Base-by-base conservation (phyloP, 1,140 invertebrate species). In the Plectrocnemia conspersa region DNA sequence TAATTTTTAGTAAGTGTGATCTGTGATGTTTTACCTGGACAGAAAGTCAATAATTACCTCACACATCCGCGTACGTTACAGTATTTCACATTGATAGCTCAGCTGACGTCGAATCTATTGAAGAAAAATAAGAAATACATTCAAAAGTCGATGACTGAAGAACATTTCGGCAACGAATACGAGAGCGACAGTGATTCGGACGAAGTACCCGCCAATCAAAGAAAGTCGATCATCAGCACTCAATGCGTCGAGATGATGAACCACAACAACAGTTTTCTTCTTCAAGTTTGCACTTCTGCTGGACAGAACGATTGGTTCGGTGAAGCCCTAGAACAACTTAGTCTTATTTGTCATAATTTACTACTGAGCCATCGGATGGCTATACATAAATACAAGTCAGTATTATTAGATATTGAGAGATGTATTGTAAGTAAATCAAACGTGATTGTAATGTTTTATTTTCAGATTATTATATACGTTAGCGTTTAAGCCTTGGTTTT, bases 401-500 rank as follows among this genome's bases (percentile, higher is more conserved):
- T n/a, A n/a, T n/a, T 10, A 4, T 10, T 45, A 18, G 11, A 22
- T 22, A 21, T 45, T 45, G 10, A 10, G 11, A 10, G n/a, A n/a
- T n/a, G n/a, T n/a, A n/a, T n/a, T n/a, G n/a, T n/a, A n/a, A n/a
- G n/a, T n/a, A n/a, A n/a, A n/a, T n/a, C n/a, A n/a, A 23, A 38
- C 5, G 16, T 38, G 21, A 21, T 42, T 16, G 13, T 7, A 22
- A 15, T 50, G 13, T 50, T 38, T 50, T 2, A 18, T 38, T 46
- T 13, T 23, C 4, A 91, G 91, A 65, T 70, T 95, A 40, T 70
- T 96, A 1, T 91, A 92, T 66, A 88, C 88, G 63, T 71, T 96
- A 47, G 89, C 92, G 0, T 89, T 93, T 61, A 92, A 88, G 56
- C 83, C 86, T 1, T 72, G 78, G 19, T 93, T 95, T 65, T 74